A percentile compares a stretch with the other conserved stretches of the same genome.
Conservation (phyloP, 2,797 vertebrate species). For the Lagorchestes hirsutus region DNA sequence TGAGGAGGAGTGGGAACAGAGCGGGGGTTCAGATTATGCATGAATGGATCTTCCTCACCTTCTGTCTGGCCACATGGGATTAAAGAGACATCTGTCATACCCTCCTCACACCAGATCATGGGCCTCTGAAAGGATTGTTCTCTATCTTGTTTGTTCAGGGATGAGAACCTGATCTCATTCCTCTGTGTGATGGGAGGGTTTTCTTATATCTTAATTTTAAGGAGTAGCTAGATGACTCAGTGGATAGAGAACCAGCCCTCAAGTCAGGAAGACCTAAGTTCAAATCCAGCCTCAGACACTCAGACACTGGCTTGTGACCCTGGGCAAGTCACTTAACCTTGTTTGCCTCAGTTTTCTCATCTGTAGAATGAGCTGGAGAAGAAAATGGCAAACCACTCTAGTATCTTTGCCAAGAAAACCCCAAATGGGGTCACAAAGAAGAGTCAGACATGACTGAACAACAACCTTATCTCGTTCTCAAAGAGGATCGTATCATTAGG, state of each 20-base stretch:
- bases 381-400: neutral
- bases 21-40: neutral
- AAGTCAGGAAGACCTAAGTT: neutral
- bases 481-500: too few species aligned
- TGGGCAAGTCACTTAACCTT: neutral
- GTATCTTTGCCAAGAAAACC: neutral
- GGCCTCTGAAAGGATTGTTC: neutral
- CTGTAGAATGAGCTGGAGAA: neutral
- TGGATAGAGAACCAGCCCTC: neutral
- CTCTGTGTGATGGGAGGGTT: neutral
- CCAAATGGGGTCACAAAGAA: neutral
- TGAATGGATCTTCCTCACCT: neutral
- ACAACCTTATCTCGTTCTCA: neutral
- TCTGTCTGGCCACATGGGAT: neutral
- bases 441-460: neutral
- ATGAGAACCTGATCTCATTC: neutral
- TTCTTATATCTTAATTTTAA: neutral
- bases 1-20: neutral
- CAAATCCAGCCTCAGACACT: neutral
- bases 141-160: neutral
- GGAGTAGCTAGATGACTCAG: neutral
- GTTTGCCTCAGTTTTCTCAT: neutral
- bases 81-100: neutral
- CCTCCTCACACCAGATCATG: neutral
- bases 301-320: neutral